Evolutionary conservation across 2,888 invertebrate genomes (phyloP), one percentile per base, ranked within the genome.

Genomic region (Dicycla oo): DNA sequence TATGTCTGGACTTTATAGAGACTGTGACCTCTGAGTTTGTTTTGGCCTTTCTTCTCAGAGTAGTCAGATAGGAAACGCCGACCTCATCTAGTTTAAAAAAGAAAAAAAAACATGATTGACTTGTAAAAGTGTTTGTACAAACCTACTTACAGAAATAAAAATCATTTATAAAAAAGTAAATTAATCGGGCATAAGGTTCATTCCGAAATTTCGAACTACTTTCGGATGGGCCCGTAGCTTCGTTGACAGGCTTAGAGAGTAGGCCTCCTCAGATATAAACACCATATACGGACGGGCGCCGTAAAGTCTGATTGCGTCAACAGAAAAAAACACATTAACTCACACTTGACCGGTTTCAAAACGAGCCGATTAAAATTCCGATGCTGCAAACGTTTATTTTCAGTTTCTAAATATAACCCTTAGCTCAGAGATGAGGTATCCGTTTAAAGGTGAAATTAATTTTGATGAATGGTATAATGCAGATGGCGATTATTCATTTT

Each of bases 391-490:
- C 72, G 75, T 73, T 75, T 75, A 66, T 80, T 81, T 73, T 72
- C 73, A 61, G 49, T 23, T 43, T 81, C 84, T 85, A 85, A 80
- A 79, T 81, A 80, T 83, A 85, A 34, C 23, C 69, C 73, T 86
- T 84, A 71, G 81, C 83, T 85, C 85, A 87, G 54, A 75, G 74
- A 76, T 62, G 73, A 70, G 57, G 70, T 78, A 82, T 85, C 71
- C 78, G 77, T 51, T 65, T 71, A 76, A 78, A 86, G 86, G 84
- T 87, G 82, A 80, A 69, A 69, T 61, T 57, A 64, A 67, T 72
- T 63, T 61, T 75, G 69, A 80, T 65, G 20, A 61, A 72, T 73
- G 63, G 45, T 34, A 58, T 40, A 45, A 53, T 51, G 53, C 69
- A 65, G 38, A 65, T 57, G 23, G 51, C 26, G 6, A 23, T 63